Percentiles rank a stretch among this genome's conserved stretches.
Conservation (phyloP, 2,113 vertebrate genomes). For the Petrocephalus microphthalmus region DNA sequence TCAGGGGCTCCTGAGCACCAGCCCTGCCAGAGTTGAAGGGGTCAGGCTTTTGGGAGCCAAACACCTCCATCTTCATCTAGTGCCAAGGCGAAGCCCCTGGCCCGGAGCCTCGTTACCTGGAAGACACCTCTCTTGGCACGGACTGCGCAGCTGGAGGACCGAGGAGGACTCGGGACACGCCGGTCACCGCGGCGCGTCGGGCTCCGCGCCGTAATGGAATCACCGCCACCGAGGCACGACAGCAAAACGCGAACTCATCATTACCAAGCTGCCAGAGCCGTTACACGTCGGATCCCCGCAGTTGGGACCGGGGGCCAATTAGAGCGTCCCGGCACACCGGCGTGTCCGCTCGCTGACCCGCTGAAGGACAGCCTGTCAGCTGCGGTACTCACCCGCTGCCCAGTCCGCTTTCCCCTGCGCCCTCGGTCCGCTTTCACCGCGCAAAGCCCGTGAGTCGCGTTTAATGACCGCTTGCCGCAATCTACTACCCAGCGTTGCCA, state of each 20-base stretch:
- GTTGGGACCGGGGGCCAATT: not conserved
- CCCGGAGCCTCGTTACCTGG: not conserved
- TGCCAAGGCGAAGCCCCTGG: not conserved
- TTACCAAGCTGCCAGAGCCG: not conserved
- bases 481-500: not conserved
- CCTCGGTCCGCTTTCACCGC: not conserved
- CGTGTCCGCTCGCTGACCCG: not conserved
- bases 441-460: not conserved
- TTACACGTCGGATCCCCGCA: not conserved
- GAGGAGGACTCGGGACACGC: not conserved
- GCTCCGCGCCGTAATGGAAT: not conserved
- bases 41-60: not conserved
- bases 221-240: not conserved
- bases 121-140: not conserved
- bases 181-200: not conserved
- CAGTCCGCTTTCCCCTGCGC: not conserved
- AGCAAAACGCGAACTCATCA: slow-evolving; percentile 2
- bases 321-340: not conserved
- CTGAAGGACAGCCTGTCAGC: slow-evolving; percentile 1
- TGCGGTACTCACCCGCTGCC: not conserved
- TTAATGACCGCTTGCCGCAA: not conserved
- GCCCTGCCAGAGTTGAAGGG: not conserved
- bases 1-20: not conserved
- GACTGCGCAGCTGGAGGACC: not conserved
- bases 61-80: not conserved